Percentiles rank a stretch among this genome's conserved stretches.
These are phyloP conservation scores for Artemisiospiza belli DNA, from an alignment of 2,113 vertebrate species.

Conservation along the genomic window DNA sequence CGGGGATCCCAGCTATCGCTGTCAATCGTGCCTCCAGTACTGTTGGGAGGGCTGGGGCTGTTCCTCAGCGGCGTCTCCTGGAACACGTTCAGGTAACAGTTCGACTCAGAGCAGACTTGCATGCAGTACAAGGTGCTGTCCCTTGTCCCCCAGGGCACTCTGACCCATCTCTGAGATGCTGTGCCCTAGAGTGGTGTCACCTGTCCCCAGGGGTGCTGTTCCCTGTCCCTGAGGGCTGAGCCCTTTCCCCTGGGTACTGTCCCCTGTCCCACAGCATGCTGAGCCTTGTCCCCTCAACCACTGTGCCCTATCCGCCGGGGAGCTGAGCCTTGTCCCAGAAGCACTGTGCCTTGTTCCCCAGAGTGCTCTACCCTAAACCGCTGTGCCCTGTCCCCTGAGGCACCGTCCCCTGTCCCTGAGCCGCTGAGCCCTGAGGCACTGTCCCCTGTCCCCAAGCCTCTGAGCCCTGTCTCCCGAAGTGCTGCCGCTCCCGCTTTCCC, in stretches of 20 bases:
- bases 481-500: not conserved
- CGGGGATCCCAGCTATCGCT: slow-evolving; percentile 91
- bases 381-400: fast-evolving
- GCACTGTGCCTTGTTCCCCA: too few species aligned
- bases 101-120: fast-evolving
- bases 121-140: fast-evolving
- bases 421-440: fast-evolving
- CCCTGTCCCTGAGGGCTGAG: not conserved
- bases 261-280: not conserved
- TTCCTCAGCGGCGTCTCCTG: slow-evolving; percentile 87
- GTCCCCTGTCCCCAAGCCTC: not conserved
- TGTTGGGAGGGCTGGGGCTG: slow-evolving; percentile 94
- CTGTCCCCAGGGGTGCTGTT: not conserved
- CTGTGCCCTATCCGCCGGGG: too few species aligned
- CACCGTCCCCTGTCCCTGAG: too few species aligned
- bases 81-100: not conserved
- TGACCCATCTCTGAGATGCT: not conserved
- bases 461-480: not conserved
- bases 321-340: too few species aligned
- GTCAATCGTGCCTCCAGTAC: slow-evolving; percentile 92
- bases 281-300: fast-evolving
- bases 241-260: too few species aligned
- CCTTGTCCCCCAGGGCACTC: not conserved
- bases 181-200: not conserved
- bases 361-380: not conserved